A percentile compares a stretch with the other conserved stretches of the same genome.
phyloP scores from a whole-genome alignment of 2,113 vertebrate species.

The Ovibos moschatus region DNA sequence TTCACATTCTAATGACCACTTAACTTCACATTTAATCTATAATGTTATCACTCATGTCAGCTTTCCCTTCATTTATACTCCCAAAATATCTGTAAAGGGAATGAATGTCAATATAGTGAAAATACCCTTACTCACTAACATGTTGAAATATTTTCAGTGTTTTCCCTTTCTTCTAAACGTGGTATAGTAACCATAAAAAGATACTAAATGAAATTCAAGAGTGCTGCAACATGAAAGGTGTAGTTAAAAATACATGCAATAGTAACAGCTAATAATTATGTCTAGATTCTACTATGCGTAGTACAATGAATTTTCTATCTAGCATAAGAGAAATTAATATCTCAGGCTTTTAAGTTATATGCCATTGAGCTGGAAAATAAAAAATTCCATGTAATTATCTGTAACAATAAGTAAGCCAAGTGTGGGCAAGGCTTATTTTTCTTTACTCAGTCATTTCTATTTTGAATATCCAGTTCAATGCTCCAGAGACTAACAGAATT shows the following conservation, averaged over 20 bases:
- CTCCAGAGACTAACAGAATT: constrained; percentile 16
- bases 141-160: constrained; percentile 49
- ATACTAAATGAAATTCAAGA: constrained; percentile 45
- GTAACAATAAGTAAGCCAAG: background rate
- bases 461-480: background rate
- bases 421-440: constrained; percentile 17
- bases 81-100: constrained; percentile 33
- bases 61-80: background rate
- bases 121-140: constrained; percentile 14
- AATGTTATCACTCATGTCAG: background rate
- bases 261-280: background rate
- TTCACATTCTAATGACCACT: background rate
- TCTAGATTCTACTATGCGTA: background rate
- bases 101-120: constrained; percentile 47
- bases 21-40: constrained; percentile 25
- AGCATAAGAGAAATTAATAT: constrained; percentile 27
- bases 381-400: constrained; percentile 29
- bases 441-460: constrained; percentile 7
- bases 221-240: background rate
- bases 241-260: background rate
- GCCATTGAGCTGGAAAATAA: constrained; percentile 30
- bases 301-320: constrained; percentile 15
- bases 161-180: constrained; percentile 37
- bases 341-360: background rate
- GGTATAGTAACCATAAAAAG: background rate